Base-by-base conservation (phyloP, 64 coral and sea anemone species). In the Trachythela sp. region DNA sequence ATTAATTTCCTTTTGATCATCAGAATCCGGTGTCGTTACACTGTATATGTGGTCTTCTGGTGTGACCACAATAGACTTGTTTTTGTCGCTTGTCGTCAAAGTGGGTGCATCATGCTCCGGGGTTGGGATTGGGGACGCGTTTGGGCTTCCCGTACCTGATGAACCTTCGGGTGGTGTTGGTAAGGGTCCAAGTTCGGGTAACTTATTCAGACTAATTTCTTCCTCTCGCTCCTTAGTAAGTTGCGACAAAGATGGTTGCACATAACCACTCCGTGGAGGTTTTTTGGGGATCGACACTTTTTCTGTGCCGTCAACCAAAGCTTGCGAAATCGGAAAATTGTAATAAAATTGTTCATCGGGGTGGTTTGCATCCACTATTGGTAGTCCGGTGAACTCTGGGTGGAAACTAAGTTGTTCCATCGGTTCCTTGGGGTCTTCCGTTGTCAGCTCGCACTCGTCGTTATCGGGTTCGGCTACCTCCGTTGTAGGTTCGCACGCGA, bases 351-450 rank as follows among this genome's bases (percentile, higher is more conserved):
- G 56, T 7, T 64, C 56, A 27, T 26, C 56, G 20, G 26, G 26
- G 20, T 64, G 56, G 3, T 64, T 18, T n/a, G 20, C 24, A 64
- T 64, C 56, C 22, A 20, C 56, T 64, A 64, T 20, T 0, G 56
- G 56, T n/a, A 64, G 8, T 4, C 56, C 56, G 15, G 56, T 64
- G 56, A 64, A 64, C 17, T 64, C 56, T 18, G 56, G 56, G 24
- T 64, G 56, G 56, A 64, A 64, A 22, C 56, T 64, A 64, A 64
- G 56, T 64, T 64, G 56, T 64, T 64, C 56, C 56, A 64, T n/a
- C 15, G 56, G 56, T 22, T 64, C 56, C 24, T 64, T 18, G 56
- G 20, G 20, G 26, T 64, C 56, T 64, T 64, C 1, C 56, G 56
- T 64, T 0, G 56, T 64, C 56, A 26, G 20, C 11, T 45, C 42